Evolutionary conservation across 2,797 vertebrate species (phyloP).

Genomic region (Platalea minor): DNA sequence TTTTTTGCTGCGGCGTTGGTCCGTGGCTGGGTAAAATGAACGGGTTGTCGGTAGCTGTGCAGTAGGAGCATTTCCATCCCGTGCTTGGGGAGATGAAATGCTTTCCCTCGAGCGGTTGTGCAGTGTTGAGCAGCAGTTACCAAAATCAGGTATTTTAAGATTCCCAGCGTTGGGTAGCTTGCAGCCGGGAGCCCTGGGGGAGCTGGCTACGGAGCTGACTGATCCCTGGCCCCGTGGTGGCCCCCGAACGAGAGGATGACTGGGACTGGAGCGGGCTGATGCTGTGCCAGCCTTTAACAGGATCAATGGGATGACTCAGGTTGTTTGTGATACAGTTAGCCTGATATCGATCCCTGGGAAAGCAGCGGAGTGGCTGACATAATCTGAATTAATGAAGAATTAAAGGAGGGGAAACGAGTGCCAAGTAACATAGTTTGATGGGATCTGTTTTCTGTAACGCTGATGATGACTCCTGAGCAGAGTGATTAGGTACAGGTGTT

Average conservation of each 20-base stretch:
- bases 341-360: background rate
- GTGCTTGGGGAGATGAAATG: background rate
- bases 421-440: background rate
- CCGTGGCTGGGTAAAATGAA: background rate
- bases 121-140: background rate
- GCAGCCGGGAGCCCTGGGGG: background rate
- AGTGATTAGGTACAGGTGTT: background rate
- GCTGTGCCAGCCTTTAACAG: background rate
- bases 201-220: background rate
- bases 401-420: background rate
- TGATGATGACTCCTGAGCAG: background rate
- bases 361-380: background rate
- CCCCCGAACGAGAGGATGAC: background rate
- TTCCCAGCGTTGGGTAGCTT: background rate
- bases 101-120: background rate
- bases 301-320: background rate
- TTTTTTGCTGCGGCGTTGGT: rapidly evolving
- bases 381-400: background rate
- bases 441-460: background rate
- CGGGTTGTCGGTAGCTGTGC: rapidly evolving
- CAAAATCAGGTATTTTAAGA: background rate
- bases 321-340: background rate
- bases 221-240: background rate
- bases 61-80: background rate
- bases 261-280: background rate